A percentile compares a stretch with the other conserved stretches of the same genome.
Conservation (phyloP, 2,888 invertebrate genomes). For the Eurois occulta region DNA sequence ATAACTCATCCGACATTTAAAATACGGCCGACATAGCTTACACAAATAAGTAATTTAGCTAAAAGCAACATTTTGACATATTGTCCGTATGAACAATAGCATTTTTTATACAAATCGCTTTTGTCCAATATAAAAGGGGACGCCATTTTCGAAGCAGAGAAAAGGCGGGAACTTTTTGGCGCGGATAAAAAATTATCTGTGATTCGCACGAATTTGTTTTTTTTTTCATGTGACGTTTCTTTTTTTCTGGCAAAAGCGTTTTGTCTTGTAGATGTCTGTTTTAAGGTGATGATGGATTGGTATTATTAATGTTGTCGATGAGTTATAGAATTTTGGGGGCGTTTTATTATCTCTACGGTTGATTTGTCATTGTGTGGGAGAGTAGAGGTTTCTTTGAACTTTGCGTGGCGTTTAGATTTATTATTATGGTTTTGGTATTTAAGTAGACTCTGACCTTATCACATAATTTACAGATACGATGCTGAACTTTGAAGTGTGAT, state of each 20-base stretch:
- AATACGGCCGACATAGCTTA: constrained; percentile 51
- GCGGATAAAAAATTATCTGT: constrained; percentile 67
- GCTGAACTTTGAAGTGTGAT: background rate
- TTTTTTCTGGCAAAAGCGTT: constrained; percentile 52
- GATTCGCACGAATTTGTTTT: constrained; percentile 67
- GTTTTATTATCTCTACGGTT: constrained; percentile 23
- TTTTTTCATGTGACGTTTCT: constrained; percentile 49
- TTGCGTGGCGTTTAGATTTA: background rate
- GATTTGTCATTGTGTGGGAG: constrained; percentile 27
- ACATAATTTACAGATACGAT: background rate
- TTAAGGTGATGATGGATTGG: constrained; percentile 52
- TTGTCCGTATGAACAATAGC: constrained; percentile 80
- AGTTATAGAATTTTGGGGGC: constrained; percentile 22
- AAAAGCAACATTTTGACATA: constrained; percentile 83
- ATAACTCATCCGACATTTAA: constrained; percentile 54
- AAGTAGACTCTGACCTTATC: background rate
- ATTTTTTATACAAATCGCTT: constrained; percentile 81
- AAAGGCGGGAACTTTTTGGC: constrained; percentile 60
- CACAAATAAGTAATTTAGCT: constrained; percentile 76
- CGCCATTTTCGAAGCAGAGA: constrained; percentile 70
- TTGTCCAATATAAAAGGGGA: constrained; percentile 74
- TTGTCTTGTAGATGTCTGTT: constrained; percentile 55
- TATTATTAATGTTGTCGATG: constrained; percentile 38
- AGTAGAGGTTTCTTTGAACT: constrained; percentile 1
- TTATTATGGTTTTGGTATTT: background rate